Base-by-base conservation (phyloP, 2,113 vertebrate species). In the Equus quagga region DNA sequence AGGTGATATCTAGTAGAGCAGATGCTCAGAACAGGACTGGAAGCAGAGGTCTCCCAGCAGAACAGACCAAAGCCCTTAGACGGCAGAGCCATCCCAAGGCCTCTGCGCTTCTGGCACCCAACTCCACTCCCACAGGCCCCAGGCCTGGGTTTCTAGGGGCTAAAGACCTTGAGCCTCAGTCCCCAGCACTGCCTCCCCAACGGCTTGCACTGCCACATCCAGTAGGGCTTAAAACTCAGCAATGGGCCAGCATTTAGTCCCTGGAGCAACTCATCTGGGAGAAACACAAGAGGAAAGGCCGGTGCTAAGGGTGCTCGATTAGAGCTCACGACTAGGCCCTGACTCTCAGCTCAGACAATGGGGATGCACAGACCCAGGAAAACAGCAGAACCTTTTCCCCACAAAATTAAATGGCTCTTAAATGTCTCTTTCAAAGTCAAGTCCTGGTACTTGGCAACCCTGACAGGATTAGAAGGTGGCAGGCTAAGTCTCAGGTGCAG, bases 381-480 rank as follows among this genome's bases (percentile, higher is more conserved):
- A 41, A 36, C 10, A 3, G 46, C 26, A 51, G 78, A 89, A 60
- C 31, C 23, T 28, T 79, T 24, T 33, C 41, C 31, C n/a, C 79
- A 76, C 72, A 31, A 60, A 84, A 89, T 36, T 44, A 85, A 91
- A 60, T 1, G 49, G 36, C 36, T 41, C 36, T 41, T 49, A 15
- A 54, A 54, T 14, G 51, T 28, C 51, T 89, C 95, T 87, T 64
- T 82, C 60, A 12, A 83, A 93, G 73, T 93, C 78, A 26, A 56
- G 64, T 89, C 89, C 78, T 56, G 70, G 95, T 92, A 56, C 96
- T 23, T 90, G 86, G 90, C 96, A 96, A 97, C 89, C 69, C 70
- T 58, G 44, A 87, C 58, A 92, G 83, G 96, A 95, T 70, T 65
- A 44, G 31, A 75, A 85, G 65, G 62, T 6, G n/a, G 36, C 49